Percentiles rank a stretch among this genome's conserved stretches.
Conservation (phyloP, 2,797 vertebrate species). For the Poeciliopsis gracilis region DNA sequence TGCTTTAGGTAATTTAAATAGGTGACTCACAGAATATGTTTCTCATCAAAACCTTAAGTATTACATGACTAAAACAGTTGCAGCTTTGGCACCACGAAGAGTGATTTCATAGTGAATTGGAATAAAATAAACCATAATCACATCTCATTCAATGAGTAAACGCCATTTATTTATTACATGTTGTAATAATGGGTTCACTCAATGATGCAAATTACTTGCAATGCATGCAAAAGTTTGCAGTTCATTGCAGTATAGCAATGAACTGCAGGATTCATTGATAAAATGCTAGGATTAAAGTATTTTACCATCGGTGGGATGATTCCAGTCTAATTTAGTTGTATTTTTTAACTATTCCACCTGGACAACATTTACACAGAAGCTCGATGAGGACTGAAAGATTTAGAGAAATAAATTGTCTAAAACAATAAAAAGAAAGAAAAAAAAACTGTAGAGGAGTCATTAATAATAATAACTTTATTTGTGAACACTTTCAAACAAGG, state of each 20-base stretch:
- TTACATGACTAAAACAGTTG: conserved; percentile 30
- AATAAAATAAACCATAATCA: conserved; percentile 32
- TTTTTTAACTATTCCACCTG: not conserved
- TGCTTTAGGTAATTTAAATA: not conserved
- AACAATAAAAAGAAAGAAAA: not conserved
- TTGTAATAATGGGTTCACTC: conserved; percentile 13
- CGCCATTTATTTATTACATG: conserved; percentile 27
- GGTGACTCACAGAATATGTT: not conserved
- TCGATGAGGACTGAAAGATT: not conserved
- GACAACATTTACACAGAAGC: not conserved
- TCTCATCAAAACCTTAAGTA: conserved; percentile 61
- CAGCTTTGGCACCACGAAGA: conserved; percentile 13
- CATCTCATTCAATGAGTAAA: conserved; percentile 35
- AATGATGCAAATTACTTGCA: not conserved
- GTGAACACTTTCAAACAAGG: not conserved
- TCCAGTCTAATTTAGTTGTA: not conserved
- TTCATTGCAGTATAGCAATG: not conserved
- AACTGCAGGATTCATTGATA: not conserved
- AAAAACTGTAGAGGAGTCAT: not conserved
- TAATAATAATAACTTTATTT: no score
- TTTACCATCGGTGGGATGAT: not conserved
- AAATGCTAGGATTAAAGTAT: not conserved
- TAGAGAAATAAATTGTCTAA: not conserved
- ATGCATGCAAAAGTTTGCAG: not conserved
- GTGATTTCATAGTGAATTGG: not conserved